Percentiles rank a stretch among this genome's conserved stretches.
Evolutionary conservation across 2,888 invertebrate species (phyloP).

Genomic region (Hirudinaria manillensis): DNA sequence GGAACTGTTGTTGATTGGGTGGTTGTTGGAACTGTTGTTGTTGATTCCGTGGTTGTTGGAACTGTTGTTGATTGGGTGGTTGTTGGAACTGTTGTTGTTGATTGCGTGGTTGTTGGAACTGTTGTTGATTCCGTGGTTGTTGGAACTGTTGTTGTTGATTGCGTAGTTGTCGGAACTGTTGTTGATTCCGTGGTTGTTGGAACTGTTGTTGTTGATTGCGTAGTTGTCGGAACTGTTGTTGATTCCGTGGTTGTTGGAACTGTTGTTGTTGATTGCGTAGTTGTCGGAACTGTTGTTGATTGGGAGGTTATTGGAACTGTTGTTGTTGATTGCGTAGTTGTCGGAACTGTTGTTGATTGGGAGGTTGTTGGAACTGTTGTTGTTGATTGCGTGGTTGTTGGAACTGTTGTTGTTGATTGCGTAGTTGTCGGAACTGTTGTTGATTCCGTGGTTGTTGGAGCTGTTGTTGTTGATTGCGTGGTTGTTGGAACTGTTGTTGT

Average conservation of each 20-base stretch:
- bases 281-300: neutral
- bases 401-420: neutral
- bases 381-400: conserved; percentile 10
- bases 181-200: conserved; percentile 5
- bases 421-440: neutral
- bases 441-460: neutral
- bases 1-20: conserved; percentile 2
- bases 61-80: neutral
- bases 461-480: neutral
- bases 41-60: neutral
- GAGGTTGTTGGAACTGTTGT: too few species aligned
- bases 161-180: neutral
- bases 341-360: too few species aligned
- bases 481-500: neutral
- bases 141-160: neutral
- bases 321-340: neutral
- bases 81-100: neutral
- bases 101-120: neutral
- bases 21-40: neutral
- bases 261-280: neutral
- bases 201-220: neutral
- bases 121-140: too few species aligned
- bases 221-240: neutral
- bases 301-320: neutral
- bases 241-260: neutral